phyloP scores from a whole-genome alignment of 2,888 invertebrate genomes.

The Dorcus hopei region DNA sequence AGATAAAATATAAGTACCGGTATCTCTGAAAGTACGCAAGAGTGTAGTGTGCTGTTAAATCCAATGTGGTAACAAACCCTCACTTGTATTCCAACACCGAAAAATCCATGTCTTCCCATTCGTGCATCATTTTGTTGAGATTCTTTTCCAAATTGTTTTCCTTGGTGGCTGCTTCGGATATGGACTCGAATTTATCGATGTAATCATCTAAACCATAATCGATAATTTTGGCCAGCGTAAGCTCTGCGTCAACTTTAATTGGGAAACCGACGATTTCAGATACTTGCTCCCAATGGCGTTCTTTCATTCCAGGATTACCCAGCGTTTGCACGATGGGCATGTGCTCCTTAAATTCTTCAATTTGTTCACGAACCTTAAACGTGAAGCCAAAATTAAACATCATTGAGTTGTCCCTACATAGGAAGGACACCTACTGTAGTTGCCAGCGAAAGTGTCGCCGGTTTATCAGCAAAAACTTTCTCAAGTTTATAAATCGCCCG shows the following conservation, averaged over 20 bases:
- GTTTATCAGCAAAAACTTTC: slow-evolving; percentile 76
- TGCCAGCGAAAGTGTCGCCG: slow-evolving; percentile 72
- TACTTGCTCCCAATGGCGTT: slow-evolving; percentile 90
- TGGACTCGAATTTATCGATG: slow-evolving; percentile 82
- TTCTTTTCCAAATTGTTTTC: slow-evolving; percentile 91
- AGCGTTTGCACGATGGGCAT: slow-evolving; percentile 90
- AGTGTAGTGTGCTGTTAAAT: not conserved
- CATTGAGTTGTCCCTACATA: not conserved
- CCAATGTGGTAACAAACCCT: not conserved
- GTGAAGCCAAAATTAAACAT: not conserved
- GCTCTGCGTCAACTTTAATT: slow-evolving; percentile 76
- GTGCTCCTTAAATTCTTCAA: slow-evolving; percentile 84
- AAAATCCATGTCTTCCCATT: slow-evolving; percentile 84
- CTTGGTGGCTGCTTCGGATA: slow-evolving; percentile 94
- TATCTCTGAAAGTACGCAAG: slow-evolving; percentile 58
- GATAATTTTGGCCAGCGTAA: slow-evolving; percentile 81
- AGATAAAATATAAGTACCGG: slow-evolving; percentile 86
- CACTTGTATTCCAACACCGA: slow-evolving; percentile 69
- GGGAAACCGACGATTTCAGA: slow-evolving; percentile 94
- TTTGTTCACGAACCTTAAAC: slow-evolving; percentile 56
- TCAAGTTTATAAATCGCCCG: slow-evolving; percentile 84
- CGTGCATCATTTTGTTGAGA: slow-evolving; percentile 82
- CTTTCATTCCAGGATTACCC: slow-evolving; percentile 92
- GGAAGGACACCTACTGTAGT: slow-evolving; percentile 49
- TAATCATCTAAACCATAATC: slow-evolving; percentile 89